These are phyloP conservation scores for Apteryx mantelli DNA, from an alignment of 2,113 vertebrate species.

Conservation along the genomic window DNA sequence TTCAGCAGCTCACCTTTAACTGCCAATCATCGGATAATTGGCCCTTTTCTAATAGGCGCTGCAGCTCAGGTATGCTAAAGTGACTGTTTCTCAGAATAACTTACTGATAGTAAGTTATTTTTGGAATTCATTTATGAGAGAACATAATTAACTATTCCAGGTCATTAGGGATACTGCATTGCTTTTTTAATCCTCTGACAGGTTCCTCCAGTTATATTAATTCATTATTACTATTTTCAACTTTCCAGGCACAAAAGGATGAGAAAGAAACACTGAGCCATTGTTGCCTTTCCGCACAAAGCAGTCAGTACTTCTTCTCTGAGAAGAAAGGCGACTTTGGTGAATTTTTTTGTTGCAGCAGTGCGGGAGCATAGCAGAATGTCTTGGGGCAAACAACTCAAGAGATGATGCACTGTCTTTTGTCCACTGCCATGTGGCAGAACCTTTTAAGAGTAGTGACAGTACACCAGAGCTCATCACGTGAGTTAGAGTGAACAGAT, in stretches of 20 bases:
- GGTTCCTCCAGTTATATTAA: slow-evolving; percentile 62
- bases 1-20: slow-evolving; percentile 67
- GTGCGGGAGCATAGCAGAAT: neutral
- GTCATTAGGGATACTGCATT: slow-evolving; percentile 58
- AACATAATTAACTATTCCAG: slow-evolving; percentile 67
- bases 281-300: slow-evolving; percentile 17
- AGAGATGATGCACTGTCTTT: neutral
- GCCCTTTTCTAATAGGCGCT: slow-evolving; percentile 45
- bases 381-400: neutral
- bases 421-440: neutral
- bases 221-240: slow-evolving; percentile 67
- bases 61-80: slow-evolving; percentile 56
- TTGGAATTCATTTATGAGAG: slow-evolving; percentile 63
- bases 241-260: slow-evolving; percentile 58
- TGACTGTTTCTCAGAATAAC: slow-evolving; percentile 58
- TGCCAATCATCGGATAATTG: slow-evolving; percentile 56
- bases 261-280: slow-evolving; percentile 40
- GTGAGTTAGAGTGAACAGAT: neutral
- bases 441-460: slow-evolving; percentile 2
- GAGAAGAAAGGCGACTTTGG: slow-evolving; percentile 53
- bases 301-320: slow-evolving; percentile 13
- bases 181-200: slow-evolving; percentile 62
- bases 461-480: neutral
- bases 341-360: slow-evolving; percentile 42
- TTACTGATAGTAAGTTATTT: slow-evolving; percentile 56